A percentile compares a stretch with the other conserved stretches of the same genome.
These are phyloP conservation scores for Gallinago jamesoni DNA, from an alignment of 2,113 vertebrate species.

Conservation along the genomic window DNA sequence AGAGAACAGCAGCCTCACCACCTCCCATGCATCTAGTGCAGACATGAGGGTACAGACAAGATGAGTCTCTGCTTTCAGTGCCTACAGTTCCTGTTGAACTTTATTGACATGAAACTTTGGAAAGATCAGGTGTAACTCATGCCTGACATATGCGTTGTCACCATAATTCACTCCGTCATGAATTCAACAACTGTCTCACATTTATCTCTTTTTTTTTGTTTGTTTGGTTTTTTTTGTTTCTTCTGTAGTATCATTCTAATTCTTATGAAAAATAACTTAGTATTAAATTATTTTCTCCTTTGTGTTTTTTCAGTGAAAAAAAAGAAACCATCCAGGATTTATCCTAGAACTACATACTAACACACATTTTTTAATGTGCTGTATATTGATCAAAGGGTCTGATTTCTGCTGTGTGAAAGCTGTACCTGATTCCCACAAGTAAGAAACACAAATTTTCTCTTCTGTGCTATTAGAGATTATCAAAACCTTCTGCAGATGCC, in stretches of 20 bases:
- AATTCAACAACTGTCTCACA: not conserved
- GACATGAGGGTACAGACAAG: not conserved
- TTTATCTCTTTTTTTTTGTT: not conserved
- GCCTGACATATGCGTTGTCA: not conserved
- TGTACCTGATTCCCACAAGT: not conserved
- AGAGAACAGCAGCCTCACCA: not conserved
- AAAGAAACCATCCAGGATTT: not conserved
- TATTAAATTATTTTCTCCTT: not conserved
- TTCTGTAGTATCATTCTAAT: not conserved
- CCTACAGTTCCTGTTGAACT: not conserved
- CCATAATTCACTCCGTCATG: not conserved
- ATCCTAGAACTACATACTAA: not conserved
- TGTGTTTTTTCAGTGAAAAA: not conserved
- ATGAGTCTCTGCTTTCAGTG: slow-evolving; percentile 12
- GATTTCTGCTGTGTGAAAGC: not conserved
- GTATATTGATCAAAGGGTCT: slow-evolving; percentile 26
- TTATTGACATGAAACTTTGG: not conserved
- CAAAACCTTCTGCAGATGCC: slow-evolving; percentile 11
- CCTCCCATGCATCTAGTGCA: not conserved
- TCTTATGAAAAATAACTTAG: not conserved
- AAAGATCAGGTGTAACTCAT: not conserved
- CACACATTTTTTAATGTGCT: not conserved
- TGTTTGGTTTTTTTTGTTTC: not conserved
- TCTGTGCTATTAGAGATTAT: not conserved
- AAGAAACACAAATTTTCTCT: not conserved